These are phyloP conservation scores for Dicranocentrus wangi DNA, from an alignment of 2,888 invertebrate species.

Conservation along the genomic window DNA sequence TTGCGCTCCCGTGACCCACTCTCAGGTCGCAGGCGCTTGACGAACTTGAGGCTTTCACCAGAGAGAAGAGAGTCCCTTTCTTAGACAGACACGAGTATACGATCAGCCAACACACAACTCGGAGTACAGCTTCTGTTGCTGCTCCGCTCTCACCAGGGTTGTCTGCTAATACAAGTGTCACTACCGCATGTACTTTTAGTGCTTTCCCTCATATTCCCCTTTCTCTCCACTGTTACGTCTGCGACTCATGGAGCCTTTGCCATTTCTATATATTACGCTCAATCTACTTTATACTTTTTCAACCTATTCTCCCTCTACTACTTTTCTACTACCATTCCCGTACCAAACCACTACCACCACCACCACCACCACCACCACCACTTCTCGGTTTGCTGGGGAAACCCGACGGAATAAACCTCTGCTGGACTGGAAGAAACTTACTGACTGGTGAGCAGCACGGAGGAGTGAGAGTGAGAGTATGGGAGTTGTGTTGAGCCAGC, in stretches of 20 bases:
- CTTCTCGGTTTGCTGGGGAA: conserved; percentile 60
- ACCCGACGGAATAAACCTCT: conserved; percentile 57
- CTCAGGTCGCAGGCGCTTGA: conserved; percentile 70
- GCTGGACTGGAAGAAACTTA: conserved; percentile 45
- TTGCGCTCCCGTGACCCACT: conserved; percentile 71
- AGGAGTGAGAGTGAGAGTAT: conserved; percentile 5
- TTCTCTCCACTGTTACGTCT: neutral
- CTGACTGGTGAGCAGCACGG: neutral
- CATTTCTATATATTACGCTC: conserved; percentile 2
- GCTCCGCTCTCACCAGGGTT: conserved; percentile 16
- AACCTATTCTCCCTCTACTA: conserved; percentile 7
- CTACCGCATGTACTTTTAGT: conserved; percentile 5
- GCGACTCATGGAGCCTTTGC: neutral
- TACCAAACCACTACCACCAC: conserved; percentile 49
- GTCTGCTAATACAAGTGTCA: neutral
- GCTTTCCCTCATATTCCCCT: conserved; percentile 7
- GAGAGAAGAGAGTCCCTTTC: conserved; percentile 42
- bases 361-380: conserved; percentile 49
- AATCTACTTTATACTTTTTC: conserved; percentile 22
- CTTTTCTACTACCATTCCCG: conserved; percentile 21
- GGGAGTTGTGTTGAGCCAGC: conserved; percentile 19
- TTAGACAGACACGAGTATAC: conserved; percentile 42
- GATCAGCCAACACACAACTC: conserved; percentile 4
- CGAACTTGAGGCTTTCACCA: conserved; percentile 67
- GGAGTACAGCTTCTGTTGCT: conserved; percentile 16